Conservation (phyloP, 1,140 invertebrate genomes). For the Frieseomelitta varia region DNA sequence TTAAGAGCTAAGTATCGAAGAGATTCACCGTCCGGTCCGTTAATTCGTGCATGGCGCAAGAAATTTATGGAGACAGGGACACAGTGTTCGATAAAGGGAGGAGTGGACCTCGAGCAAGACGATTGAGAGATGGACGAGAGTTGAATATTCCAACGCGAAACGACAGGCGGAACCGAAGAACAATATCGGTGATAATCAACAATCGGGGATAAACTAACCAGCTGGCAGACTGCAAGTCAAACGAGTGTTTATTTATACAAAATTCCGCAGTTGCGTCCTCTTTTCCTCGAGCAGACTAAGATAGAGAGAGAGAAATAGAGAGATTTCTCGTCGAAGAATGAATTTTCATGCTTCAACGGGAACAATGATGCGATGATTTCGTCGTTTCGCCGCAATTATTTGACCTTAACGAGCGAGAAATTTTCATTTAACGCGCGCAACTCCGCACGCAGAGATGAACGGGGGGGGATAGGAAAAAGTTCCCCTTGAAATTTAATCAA, state of each 20-base stretch:
- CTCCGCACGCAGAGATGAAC: no score
- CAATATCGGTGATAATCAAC: neutral
- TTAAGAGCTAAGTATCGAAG: no score
- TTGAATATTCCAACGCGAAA: no score
- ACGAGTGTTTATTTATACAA: neutral
- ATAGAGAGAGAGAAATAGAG: neutral
- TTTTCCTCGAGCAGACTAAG: neutral
- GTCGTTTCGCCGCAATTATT: slow-evolving; percentile 6
- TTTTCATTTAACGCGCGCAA: neutral
- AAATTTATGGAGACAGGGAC: no score
- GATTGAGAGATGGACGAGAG: no score
- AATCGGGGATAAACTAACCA: neutral
- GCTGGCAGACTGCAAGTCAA: neutral
- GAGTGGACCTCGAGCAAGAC: no score
- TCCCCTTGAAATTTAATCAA: slow-evolving; percentile 28
- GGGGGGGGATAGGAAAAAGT: neutral
- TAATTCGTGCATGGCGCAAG: no score
- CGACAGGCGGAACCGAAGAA: neutral
- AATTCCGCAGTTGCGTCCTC: neutral
- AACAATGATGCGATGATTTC: slow-evolving; percentile 1
- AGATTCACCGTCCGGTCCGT: no score
- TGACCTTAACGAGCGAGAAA: slow-evolving; percentile 13
- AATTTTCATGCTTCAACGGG: slow-evolving; percentile 5
- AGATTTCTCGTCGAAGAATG: neutral
- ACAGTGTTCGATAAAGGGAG: no score